Evolutionary conservation across 1,140 invertebrate genomes (phyloP).

Genomic region (Leptinotarsa lineolata): DNA sequence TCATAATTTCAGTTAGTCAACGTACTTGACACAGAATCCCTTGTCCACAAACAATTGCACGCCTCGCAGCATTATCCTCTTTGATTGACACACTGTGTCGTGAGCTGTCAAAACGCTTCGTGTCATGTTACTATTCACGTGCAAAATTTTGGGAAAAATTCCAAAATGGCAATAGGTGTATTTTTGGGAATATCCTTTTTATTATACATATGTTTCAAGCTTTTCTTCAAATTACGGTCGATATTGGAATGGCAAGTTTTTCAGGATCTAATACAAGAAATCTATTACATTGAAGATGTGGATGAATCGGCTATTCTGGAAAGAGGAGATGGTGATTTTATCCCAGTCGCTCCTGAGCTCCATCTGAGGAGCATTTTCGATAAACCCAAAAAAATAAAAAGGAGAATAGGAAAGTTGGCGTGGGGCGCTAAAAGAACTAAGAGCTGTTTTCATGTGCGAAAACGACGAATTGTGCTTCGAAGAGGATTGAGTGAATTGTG

Average conservation of each 20-base stretch:
- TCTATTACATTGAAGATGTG: background rate
- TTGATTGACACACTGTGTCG: background rate
- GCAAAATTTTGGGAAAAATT: background rate
- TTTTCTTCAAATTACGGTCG: background rate
- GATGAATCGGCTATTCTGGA: background rate
- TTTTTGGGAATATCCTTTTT: background rate
- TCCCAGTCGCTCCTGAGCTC: background rate
- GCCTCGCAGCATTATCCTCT: background rate
- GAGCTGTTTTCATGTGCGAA: background rate
- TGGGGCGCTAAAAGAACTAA: background rate
- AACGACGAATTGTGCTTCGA: background rate
- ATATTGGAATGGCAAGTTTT: background rate
- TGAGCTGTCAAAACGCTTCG: background rate
- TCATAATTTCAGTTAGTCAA: too few species aligned
- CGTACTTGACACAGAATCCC: too few species aligned
- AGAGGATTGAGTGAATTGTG: constrained; percentile 6
- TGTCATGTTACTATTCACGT: background rate
- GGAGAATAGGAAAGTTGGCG: background rate
- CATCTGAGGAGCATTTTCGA: background rate
- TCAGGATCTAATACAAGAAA: constrained; percentile 1
- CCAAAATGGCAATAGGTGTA: background rate
- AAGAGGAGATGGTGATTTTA: constrained; percentile 1
- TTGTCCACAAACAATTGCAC: too few species aligned
- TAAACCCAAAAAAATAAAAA: background rate
- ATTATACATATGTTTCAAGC: background rate